Evolutionary conservation across 2,113 vertebrate genomes (phyloP), one percentile per base, ranked within the genome.

Genomic region (Monopterus albus): DNA sequence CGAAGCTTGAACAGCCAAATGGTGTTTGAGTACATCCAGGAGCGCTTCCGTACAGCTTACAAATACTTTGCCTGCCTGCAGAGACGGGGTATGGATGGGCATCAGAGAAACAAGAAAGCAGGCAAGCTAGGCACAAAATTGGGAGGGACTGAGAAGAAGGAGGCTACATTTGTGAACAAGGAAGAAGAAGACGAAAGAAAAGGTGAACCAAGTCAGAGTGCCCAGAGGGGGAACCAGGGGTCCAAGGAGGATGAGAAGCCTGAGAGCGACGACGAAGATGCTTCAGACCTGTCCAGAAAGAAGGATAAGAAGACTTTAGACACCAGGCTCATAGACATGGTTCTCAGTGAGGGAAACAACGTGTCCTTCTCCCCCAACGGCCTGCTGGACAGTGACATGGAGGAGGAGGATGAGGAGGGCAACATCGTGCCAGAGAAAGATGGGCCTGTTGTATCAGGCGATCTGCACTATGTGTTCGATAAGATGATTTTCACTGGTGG

Each of bases 1-100:
- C 95, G 98, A 36, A 99, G 98, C 85, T 91, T 99, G 66, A 99
- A 99, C 91, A 99, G 97, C 92, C 98, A 99, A 86, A 97, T 99
- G 96, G 98, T 99, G 55, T 98, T 97, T 40, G 98, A 99, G 87
- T 99, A 99, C 92, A 95, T 99, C 88, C 95, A 97, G 92, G 98
- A 99, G 87, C 94, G 98, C 60, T 97, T 99, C 88, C 95, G 97
- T 52, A 93, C 93, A 25, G 96, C 98, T 0, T 99, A 99, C 91
- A 96, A 95, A 55, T 99, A 99, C 91, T 99, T 99, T 78, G 98
- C 98, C 6, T 95, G 95, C 84, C 97, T 96, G 57, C 98, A 99
- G 88, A 96, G 84, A 79, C 87, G 88, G 83, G 92, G 88, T 78
- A 83, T 87, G 1, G 58, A 57, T 20, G 31, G 64, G n/a, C 53